Percentiles rank a stretch among this genome's conserved stretches.
Evolutionary conservation across 2,113 vertebrate species (phyloP).

Genomic region (Psilopsiagon aurifrons): DNA sequence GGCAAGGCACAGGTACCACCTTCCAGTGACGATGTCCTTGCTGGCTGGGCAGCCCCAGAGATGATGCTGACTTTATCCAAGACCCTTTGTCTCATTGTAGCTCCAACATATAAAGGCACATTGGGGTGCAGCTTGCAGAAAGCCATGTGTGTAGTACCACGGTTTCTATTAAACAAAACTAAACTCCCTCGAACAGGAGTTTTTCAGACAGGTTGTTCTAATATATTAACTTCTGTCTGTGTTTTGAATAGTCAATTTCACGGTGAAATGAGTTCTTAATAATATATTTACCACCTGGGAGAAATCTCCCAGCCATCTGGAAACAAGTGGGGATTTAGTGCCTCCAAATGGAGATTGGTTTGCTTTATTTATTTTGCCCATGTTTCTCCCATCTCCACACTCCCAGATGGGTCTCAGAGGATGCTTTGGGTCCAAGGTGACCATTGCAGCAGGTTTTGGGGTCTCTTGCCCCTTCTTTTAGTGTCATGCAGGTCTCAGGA

Average conservation of each 20-base stretch:
- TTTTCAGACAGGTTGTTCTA: conserved; percentile 84
- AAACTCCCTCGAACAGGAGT: conserved; percentile 78
- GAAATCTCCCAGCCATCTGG: conserved; percentile 86
- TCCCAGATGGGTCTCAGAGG: background rate
- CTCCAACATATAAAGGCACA: background rate
- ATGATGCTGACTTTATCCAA: background rate
- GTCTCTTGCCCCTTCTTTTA: fast-evolving
- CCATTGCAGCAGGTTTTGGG: background rate
- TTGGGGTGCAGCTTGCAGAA: conserved; percentile 58
- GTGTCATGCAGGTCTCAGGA: background rate
- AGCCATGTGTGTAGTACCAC: conserved; percentile 55
- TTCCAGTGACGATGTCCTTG: fast-evolving
- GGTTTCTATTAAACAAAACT: conserved; percentile 82
- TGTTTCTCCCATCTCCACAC: background rate
- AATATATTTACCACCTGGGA: conserved; percentile 88
- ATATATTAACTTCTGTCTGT: conserved; percentile 87
- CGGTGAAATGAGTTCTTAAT: conserved; percentile 88
- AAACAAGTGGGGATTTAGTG: conserved; percentile 80
- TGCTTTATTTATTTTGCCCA: conserved; percentile 73
- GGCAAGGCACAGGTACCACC: background rate
- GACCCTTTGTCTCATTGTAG: background rate
- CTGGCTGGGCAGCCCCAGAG: background rate
- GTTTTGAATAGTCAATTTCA: conserved; percentile 88
- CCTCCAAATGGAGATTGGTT: conserved; percentile 79
- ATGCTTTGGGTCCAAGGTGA: background rate